Evolutionary conservation across 2,113 vertebrate species (phyloP).

Genomic region (Phyllopteryx taeniolatus): DNA sequence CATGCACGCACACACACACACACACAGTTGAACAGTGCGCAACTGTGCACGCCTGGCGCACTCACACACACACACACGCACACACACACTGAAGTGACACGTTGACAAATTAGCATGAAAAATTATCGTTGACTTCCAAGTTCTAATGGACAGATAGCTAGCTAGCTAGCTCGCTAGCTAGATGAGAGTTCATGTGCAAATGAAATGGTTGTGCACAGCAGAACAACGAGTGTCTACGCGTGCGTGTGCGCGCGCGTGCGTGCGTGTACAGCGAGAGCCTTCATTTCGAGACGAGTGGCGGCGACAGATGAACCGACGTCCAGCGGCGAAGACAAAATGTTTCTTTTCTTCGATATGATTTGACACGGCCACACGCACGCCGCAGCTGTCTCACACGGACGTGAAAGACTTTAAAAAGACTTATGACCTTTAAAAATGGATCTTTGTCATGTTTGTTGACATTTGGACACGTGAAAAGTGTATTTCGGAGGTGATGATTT

Average conservation of each 20-base stretch:
- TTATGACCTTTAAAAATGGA: neutral
- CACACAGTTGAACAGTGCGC: neutral
- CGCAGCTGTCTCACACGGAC: neutral
- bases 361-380: neutral
- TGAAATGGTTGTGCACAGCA: no score
- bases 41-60: neutral
- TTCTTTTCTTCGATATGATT: neutral
- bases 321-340: neutral
- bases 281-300: neutral
- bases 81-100: neutral
- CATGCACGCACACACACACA: neutral
- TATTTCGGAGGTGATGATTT: neutral
- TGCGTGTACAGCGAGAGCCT: neutral
- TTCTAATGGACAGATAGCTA: neutral
- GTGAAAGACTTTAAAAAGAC: neutral
- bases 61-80: no score
- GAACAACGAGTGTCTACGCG: no score
- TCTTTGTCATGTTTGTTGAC: neutral
- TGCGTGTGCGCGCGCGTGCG: neutral
- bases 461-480: neutral
- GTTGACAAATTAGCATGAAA: neutral
- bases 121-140: neutral
- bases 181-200: no score
- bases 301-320: neutral
- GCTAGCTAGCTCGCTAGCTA: neutral